A percentile compares a stretch with the other conserved stretches of the same genome.
phyloP scores from a whole-genome alignment of 2,888 invertebrate species.

The Orchesella flavescens region DNA sequence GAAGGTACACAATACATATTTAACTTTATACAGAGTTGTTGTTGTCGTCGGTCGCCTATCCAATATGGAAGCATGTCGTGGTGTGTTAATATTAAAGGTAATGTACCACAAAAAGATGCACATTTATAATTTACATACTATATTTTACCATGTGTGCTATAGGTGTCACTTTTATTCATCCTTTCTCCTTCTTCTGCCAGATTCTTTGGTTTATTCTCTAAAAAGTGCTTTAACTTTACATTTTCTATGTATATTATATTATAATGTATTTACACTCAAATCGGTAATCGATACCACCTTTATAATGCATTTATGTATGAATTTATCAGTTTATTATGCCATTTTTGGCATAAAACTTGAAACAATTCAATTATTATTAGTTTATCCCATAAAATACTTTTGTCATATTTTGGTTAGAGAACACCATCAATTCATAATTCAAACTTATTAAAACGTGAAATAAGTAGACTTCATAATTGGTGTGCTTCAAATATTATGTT shows the following conservation, averaged over 20 bases:
- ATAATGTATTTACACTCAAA: not conserved
- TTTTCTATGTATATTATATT: not conserved
- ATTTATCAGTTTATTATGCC: not conserved
- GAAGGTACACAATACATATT: slow-evolving; percentile 53
- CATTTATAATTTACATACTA: not conserved
- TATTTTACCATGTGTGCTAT: not conserved
- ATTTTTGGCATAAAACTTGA: too few species aligned
- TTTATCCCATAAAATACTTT: too few species aligned
- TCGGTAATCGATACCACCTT: not conserved
- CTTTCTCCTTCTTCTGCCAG: not conserved
- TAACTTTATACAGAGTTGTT: not conserved
- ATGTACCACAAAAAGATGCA: not conserved
- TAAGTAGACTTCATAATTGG: too few species aligned
- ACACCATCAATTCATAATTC: too few species aligned
- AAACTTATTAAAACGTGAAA: too few species aligned
- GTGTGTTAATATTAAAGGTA: not conserved
- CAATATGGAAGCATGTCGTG: too few species aligned
- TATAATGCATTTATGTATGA: not conserved
- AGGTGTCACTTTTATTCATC: not conserved
- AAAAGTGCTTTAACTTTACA: not conserved
- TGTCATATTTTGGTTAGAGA: too few species aligned
- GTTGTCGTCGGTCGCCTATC: too few species aligned
- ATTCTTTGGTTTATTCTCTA: too few species aligned
- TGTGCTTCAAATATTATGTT: too few species aligned
- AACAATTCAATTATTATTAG: too few species aligned